Evolutionary conservation across 2,113 vertebrate species (phyloP), one percentile per base, ranked within the genome.

Genomic region (Etheostoma cragini): DNA sequence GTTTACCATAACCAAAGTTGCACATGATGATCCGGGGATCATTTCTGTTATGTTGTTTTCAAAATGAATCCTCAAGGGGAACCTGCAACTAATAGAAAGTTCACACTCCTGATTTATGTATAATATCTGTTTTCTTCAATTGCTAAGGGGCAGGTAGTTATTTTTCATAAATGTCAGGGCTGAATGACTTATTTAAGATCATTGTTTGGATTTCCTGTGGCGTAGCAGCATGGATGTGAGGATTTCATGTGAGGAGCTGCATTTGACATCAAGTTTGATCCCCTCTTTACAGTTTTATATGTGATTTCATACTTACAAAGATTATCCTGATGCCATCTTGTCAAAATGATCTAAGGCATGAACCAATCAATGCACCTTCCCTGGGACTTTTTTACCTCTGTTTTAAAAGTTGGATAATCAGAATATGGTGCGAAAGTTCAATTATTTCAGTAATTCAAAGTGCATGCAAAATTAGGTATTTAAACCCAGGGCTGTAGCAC

Each of bases 71-170:
- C n/a, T n/a, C n/a, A n/a, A n/a, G 2, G 33, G 30, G 26, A 26
- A 35, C 7, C 35, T 35, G 35, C 35, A 35, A 35, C 30, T 45
- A 45, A 83, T 47, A 60, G 7, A n/a, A 58, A 1, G 57, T 38
- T 26, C 56, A 35, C 26, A 21, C 6, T 73, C 12, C 10, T 22
- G 4, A 11, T 19, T 11, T 38, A 14, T 14, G 2, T 15, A 42
- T 52, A 54, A 76, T 74, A 62, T 66, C 49, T 26, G 42, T 58
- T 68, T 64, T 50, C 11, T 22, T 65, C 45, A 61, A 74, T 71
- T 6, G 71, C 30, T 24, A 47, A 49, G n/a, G 16, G 60, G 46
- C n/a, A 72, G 19, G 54, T 58, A 35, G 63, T 74, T 17, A 1
- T 30, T 74, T 10, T 2, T 68, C 24, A 52, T 56, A 26, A 57